These are phyloP conservation scores for Papilio protenor DNA, from an alignment of 2,888 invertebrate genomes.

Conservation along the genomic window DNA sequence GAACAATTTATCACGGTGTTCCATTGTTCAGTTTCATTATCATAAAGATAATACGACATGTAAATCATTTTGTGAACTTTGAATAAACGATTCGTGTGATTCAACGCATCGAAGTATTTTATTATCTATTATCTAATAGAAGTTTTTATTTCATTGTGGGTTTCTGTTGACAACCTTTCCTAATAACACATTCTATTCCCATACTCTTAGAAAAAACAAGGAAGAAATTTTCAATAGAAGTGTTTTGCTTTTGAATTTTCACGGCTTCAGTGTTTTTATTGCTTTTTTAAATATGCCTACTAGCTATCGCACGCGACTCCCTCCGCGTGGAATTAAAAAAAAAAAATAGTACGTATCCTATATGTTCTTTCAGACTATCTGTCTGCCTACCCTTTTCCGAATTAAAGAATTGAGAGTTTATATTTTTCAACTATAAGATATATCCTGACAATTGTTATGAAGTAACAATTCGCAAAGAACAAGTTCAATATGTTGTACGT, in stretches of 20 bases:
- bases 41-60: slow-evolving; percentile 17
- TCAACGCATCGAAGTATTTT: not conserved
- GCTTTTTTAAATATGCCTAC: too few species aligned
- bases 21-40: slow-evolving; percentile 28
- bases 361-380: too few species aligned
- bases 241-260: too few species aligned
- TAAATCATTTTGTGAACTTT: slow-evolving; percentile 10
- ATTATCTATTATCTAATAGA: not conserved
- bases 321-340: too few species aligned
- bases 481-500: slow-evolving; percentile 8
- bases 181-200: too few species aligned
- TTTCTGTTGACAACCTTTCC: too few species aligned
- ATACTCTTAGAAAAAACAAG: too few species aligned
- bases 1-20: slow-evolving; percentile 27
- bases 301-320: too few species aligned
- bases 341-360: too few species aligned
- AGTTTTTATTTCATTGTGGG: too few species aligned
- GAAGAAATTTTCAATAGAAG: too few species aligned
- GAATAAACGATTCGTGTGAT: not conserved
- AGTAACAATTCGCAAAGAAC: slow-evolving; percentile 12
- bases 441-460: not conserved
- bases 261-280: too few species aligned
- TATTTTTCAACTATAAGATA: not conserved
- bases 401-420: not conserved
- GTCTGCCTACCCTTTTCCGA: not conserved